These are phyloP conservation scores for Caenorhabditis wallacei DNA, from an alignment of 2,888 invertebrate species.

Conservation along the genomic window DNA sequence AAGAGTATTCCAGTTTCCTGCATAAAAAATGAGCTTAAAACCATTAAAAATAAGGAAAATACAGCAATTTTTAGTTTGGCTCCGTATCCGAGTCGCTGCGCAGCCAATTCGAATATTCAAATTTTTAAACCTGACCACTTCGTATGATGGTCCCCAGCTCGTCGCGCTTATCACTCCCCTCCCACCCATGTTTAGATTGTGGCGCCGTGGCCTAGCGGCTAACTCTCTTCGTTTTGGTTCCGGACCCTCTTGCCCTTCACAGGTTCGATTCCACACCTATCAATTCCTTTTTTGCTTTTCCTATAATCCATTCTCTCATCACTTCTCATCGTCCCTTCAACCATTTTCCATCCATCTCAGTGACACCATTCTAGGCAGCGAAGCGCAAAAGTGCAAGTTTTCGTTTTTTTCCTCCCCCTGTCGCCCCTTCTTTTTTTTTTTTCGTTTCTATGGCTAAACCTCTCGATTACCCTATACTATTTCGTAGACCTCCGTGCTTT, in stretches of 20 bases:
- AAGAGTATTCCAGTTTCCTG: no score
- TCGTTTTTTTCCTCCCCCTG: conserved; percentile 6
- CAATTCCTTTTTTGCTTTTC: neutral
- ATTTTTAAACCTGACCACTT: neutral
- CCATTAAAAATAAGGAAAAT: neutral
- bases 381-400: conserved; percentile 49
- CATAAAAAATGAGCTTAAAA: neutral
- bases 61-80: neutral
- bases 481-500: conserved; percentile 18
- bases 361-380: conserved; percentile 50
- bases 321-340: conserved; percentile 7
- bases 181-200: neutral
- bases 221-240: neutral
- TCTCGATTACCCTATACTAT: neutral
- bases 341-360: conserved; percentile 15
- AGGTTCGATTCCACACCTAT: neutral
- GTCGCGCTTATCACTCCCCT: neutral
- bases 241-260: neutral
- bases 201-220: neutral
- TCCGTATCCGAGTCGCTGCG: neutral
- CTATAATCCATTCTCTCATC: neutral
- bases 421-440: conserved; percentile 11
- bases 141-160: neutral
- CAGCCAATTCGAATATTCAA: neutral
- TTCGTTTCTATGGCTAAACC: conserved; percentile 28